Evolutionary conservation across 2,797 vertebrate genomes (phyloP).

Genomic region (Syngnathus rostellatus): DNA sequence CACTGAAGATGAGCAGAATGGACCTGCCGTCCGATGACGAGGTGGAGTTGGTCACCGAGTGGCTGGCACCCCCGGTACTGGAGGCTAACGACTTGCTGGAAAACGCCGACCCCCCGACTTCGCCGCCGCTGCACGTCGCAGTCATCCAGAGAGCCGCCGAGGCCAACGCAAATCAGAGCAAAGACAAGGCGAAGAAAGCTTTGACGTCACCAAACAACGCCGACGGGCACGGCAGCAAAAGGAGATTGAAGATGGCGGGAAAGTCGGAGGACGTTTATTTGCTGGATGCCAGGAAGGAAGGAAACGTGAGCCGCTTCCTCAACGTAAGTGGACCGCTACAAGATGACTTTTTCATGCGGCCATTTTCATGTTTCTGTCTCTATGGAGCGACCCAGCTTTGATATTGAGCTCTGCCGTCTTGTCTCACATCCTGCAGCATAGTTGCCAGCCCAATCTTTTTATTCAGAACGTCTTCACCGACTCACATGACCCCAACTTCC

Average conservation of each 20-base stretch:
- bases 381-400: not conserved
- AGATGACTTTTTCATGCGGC: not conserved
- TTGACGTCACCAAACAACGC: not conserved
- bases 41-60: constrained; percentile 72
- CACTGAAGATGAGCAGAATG: constrained; percentile 34
- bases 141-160: constrained; percentile 62
- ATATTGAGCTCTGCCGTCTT: not conserved
- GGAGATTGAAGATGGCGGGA: constrained; percentile 16
- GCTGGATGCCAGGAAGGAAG: constrained; percentile 85
- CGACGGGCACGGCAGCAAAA: constrained; percentile 2
- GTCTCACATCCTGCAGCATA: constrained; percentile 71
- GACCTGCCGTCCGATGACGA: constrained; percentile 65
- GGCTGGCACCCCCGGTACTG: constrained; percentile 50
- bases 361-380: too few species aligned
- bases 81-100: constrained; percentile 31
- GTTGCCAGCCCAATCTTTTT: constrained; percentile 86
- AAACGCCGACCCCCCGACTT: not conserved
- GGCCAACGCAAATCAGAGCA: constrained; percentile 8
- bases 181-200: constrained; percentile 14
- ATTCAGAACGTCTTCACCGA: constrained; percentile 90
- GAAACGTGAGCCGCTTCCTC: constrained; percentile 88
- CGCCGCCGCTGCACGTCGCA: constrained; percentile 44
- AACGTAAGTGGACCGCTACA: constrained; percentile 71
- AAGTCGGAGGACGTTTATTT: constrained; percentile 56
- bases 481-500: constrained; percentile 81